These are phyloP conservation scores for Drosophila mulleri DNA, from an alignment of 2,888 invertebrate species.

Conservation along the genomic window DNA sequence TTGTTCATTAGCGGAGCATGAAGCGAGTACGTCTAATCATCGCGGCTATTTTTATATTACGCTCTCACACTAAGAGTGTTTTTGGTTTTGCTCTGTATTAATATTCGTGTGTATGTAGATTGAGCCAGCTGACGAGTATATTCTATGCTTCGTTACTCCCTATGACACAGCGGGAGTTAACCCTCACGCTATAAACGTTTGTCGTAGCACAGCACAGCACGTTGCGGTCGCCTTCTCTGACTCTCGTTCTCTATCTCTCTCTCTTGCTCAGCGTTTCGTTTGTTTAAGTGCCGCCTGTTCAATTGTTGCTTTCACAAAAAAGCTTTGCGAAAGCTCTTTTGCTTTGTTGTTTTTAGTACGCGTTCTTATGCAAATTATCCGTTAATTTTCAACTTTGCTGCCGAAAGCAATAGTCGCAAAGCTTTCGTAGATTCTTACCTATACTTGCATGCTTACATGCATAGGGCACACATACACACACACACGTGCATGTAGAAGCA, in stretches of 20 bases:
- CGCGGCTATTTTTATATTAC: slow-evolving; percentile 32
- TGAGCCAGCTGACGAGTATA: slow-evolving; percentile 48
- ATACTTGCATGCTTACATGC: not conserved
- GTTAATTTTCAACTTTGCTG: slow-evolving; percentile 3
- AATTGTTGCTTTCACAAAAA: slow-evolving; percentile 22
- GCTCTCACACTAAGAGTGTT: slow-evolving; percentile 22
- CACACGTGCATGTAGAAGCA: not conserved
- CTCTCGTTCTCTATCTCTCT: not conserved
- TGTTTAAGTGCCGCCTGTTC: not conserved
- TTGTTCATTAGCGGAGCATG: slow-evolving; percentile 5
- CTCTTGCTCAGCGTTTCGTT: not conserved
- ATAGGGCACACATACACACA: not conserved
- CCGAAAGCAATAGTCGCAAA: not conserved
- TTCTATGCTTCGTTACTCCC: slow-evolving; percentile 26
- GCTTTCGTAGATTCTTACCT: not conserved
- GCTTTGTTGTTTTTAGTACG: slow-evolving; percentile 2
- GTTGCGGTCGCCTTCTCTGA: slow-evolving; percentile 1
- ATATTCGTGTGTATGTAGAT: slow-evolving; percentile 6
- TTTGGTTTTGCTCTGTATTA: slow-evolving; percentile 20
- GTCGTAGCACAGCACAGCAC: slow-evolving; percentile 27
- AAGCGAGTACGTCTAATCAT: not conserved
- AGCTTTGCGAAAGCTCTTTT: slow-evolving; percentile 52
- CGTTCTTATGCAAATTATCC: slow-evolving; percentile 25
- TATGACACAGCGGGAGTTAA: slow-evolving; percentile 29
- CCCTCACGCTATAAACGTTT: slow-evolving; percentile 32